These are phyloP conservation scores for Aphaenogaster floridana DNA, from an alignment of 1,140 invertebrate genomes.

Conservation along the genomic window DNA sequence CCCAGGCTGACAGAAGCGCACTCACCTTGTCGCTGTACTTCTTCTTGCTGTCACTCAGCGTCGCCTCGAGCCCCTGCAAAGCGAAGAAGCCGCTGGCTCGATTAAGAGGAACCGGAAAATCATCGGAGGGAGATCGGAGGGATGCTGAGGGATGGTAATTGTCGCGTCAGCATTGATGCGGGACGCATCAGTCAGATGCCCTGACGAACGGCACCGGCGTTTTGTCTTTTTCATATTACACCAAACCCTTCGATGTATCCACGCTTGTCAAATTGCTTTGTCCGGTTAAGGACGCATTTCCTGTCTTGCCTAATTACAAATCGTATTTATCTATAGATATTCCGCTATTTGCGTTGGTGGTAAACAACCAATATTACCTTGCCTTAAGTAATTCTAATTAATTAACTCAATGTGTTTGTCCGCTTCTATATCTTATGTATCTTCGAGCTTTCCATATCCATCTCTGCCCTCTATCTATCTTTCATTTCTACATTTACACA, in stretches of 20 bases:
- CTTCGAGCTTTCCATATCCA: not conserved
- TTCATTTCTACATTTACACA: not conserved
- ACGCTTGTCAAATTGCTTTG: not conserved
- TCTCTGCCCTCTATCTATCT: not conserved
- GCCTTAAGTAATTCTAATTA: conserved; percentile 31
- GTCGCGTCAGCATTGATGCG: too few species aligned
- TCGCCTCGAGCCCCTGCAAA: conserved; percentile 87
- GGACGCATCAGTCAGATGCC: not conserved
- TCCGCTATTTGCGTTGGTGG: conserved; percentile 2
- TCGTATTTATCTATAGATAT: conserved; percentile 12
- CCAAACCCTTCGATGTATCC: not conserved
- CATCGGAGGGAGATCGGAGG: not conserved
- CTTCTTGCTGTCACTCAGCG: conserved; percentile 87
- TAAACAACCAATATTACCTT: conserved; percentile 27
- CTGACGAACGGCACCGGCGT: not conserved
- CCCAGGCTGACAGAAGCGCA: conserved; percentile 88
- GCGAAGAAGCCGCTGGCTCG: conserved; percentile 37
- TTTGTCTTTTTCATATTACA: not conserved
- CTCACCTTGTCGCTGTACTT: conserved; percentile 88
- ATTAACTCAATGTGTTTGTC: conserved; percentile 41
- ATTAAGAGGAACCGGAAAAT: conserved; percentile 55
- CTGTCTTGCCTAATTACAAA: not conserved
- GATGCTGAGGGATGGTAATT: not conserved
- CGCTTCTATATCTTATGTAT: conserved; percentile 24
- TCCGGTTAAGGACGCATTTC: not conserved